Evolutionary conservation across 2,797 vertebrate species (phyloP).

Genomic region (Anguilla anguilla): DNA sequence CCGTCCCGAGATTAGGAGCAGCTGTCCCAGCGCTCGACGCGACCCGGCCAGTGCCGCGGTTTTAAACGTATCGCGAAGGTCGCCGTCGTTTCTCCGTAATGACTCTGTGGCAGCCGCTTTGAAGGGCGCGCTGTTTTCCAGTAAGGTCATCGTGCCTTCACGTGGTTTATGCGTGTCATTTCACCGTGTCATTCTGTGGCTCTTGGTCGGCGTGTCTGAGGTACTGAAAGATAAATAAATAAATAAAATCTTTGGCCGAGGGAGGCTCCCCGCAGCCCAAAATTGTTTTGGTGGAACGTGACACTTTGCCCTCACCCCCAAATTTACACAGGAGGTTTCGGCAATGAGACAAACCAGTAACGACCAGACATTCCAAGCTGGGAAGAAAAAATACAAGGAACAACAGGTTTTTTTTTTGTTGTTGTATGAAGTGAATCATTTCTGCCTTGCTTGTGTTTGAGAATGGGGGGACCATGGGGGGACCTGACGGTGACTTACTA

Average conservation of each 20-base stretch:
- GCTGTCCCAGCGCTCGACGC: not conserved
- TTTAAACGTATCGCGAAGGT: not conserved
- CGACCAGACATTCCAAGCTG: not conserved
- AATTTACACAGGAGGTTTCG: not conserved
- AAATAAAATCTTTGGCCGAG: not conserved
- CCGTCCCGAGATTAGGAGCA: not conserved
- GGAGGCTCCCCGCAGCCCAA: not conserved
- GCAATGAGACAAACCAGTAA: not conserved
- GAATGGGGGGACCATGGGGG: not conserved
- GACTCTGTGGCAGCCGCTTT: not conserved
- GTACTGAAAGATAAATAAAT: not conserved
- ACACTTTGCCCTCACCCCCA: not conserved
- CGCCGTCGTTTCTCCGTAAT: not conserved
- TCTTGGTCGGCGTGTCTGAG: not conserved
- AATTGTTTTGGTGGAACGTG: not conserved
- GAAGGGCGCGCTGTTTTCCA: not conserved
- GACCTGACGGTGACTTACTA: not conserved
- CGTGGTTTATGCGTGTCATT: not conserved
- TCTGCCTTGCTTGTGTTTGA: not conserved
- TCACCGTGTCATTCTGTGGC: not conserved
- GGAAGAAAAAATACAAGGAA: not conserved
- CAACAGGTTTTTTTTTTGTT: no score
- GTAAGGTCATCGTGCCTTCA: not conserved
- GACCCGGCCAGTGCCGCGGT: not conserved
- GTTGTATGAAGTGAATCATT: not conserved